Conservation (phyloP, 2,797 vertebrate species). For the Leptodactylus fallax region DNA sequence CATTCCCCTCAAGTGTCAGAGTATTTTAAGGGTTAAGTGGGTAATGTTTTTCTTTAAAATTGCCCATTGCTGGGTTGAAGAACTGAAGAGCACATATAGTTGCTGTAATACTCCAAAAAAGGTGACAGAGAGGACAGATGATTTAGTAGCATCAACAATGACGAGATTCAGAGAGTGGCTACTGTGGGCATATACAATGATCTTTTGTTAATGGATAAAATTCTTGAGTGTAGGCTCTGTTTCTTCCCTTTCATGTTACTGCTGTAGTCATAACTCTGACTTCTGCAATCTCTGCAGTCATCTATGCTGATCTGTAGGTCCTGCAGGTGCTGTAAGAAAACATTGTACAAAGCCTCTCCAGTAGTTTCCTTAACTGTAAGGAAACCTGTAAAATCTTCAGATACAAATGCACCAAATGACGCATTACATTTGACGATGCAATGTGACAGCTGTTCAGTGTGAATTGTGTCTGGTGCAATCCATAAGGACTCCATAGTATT, state of each 20-base stretch:
- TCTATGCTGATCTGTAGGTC: neutral
- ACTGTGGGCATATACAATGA: neutral
- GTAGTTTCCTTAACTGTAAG: slow-evolving; percentile 33
- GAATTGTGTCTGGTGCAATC: slow-evolving; percentile 42
- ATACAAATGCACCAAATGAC: slow-evolving; percentile 26
- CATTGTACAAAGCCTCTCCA: slow-evolving; percentile 39
- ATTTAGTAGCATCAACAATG: neutral
- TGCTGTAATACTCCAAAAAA: neutral
- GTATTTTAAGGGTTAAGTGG: neutral
- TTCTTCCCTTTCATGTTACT: slow-evolving; percentile 22
- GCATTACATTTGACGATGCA: slow-evolving; percentile 22
- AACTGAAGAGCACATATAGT: neutral
- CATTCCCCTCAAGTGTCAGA: neutral
- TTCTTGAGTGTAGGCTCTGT: neutral
- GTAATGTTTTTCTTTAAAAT: neutral
- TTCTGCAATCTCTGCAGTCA: neutral
- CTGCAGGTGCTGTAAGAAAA: neutral
- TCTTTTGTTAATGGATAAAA: neutral
- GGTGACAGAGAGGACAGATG: neutral
- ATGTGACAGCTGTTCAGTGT: slow-evolving; percentile 18
- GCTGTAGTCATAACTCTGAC: neutral
- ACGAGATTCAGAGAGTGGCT: neutral
- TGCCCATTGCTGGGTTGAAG: neutral
- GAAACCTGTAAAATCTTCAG: slow-evolving; percentile 45
- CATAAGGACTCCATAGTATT: slow-evolving; percentile 47